These are phyloP conservation scores for Arenaria interpres DNA, from an alignment of 2,113 vertebrate species.

Conservation along the genomic window DNA sequence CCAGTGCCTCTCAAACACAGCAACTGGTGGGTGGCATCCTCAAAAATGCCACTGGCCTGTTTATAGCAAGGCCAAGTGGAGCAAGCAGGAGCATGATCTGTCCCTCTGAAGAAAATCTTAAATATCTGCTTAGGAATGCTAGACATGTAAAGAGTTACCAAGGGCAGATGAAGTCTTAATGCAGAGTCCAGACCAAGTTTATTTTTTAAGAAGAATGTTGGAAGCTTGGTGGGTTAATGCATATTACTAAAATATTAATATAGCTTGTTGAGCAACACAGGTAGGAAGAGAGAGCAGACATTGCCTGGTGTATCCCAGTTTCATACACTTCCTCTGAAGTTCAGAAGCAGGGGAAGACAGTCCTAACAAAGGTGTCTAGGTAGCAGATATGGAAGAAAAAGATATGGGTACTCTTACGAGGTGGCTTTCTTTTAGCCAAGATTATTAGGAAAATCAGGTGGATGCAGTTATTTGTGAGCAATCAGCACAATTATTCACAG, in stretches of 20 bases:
- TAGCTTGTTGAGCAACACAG: background rate
- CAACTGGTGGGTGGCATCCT: background rate
- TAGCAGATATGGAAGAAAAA: background rate
- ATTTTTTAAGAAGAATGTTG: background rate
- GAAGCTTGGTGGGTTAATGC: background rate
- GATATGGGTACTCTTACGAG: accelerated
- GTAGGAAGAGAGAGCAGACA: background rate
- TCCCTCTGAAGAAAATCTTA: background rate
- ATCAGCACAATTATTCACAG: background rate
- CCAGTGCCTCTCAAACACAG: background rate
- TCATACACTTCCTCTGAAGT: background rate
- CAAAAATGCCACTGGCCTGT: background rate
- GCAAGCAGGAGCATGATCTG: background rate
- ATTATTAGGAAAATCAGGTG: background rate
- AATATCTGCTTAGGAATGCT: background rate
- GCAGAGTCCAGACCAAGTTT: background rate
- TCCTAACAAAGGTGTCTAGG: background rate
- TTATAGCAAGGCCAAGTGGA: background rate
- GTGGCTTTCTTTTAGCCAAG: background rate
- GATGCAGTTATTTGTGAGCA: background rate
- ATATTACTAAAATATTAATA: background rate
- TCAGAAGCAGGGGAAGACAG: background rate
- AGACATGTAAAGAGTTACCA: background rate
- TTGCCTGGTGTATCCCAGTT: background rate
- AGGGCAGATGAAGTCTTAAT: background rate